Conservation (phyloP, 2,888 invertebrate species). For the Cantharis lateralis region DNA sequence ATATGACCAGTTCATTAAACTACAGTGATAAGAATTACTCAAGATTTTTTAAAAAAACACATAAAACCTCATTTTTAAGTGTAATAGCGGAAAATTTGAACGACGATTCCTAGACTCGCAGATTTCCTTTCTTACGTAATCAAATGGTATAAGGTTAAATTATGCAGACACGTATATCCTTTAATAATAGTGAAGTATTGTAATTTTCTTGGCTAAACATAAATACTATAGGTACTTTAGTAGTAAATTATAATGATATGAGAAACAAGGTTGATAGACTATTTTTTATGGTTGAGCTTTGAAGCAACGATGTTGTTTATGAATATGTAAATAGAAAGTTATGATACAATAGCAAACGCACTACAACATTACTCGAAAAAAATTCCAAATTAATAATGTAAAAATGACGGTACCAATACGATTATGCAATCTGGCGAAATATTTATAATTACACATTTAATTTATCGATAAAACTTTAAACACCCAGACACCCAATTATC, state of each 20-base stretch:
- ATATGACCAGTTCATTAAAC: conserved; percentile 45
- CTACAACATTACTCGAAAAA: not conserved
- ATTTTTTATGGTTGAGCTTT: not conserved
- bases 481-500: not conserved
- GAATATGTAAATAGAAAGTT: not conserved
- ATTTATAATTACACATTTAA: not conserved
- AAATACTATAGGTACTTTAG: not conserved
- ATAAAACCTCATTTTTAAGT: conserved; percentile 25
- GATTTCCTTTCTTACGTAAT: conserved; percentile 17
- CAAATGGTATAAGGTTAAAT: not conserved
- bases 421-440: not conserved
- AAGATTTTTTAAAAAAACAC: conserved; percentile 35
- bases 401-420: not conserved
- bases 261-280: conserved; percentile 11
- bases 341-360: not conserved
- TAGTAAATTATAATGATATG: conserved; percentile 4
- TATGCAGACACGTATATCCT: conserved; percentile 1
- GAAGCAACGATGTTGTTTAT: not conserved
- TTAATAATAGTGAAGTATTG: conserved; percentile 6
- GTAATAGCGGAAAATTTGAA: conserved; percentile 19
- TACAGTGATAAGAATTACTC: conserved; percentile 41
- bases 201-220: conserved; percentile 3
- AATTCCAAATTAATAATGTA: not conserved
- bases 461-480: not conserved
- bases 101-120: conserved; percentile 4